A percentile compares a stretch with the other conserved stretches of the same genome.
Evolutionary conservation across 2,797 vertebrate species (phyloP).

Genomic region (Eleutherodactylus coqui): DNA sequence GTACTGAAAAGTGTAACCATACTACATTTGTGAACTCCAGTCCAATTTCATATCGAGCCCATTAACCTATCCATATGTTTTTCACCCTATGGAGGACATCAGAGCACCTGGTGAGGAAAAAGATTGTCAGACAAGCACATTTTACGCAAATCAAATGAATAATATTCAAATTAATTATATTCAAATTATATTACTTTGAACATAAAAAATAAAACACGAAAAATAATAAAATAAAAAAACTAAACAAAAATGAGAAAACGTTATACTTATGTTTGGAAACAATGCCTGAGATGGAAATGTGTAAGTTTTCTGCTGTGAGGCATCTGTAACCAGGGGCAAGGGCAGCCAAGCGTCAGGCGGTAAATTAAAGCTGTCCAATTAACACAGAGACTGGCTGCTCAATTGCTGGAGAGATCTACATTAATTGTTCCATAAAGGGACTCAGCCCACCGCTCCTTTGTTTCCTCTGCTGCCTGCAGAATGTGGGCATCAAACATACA

Average conservation of each 20-base stretch:
- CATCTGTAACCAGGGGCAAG: conserved; percentile 44
- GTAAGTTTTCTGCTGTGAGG: conserved; percentile 43
- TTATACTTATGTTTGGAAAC: neutral
- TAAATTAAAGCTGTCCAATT: conserved; percentile 38
- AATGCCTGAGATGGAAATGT: neutral
- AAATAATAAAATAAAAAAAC: neutral
- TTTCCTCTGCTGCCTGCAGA: neutral
- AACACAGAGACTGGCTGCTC: conserved; percentile 32
- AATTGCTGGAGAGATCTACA: conserved; percentile 24
- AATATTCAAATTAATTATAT: neutral
- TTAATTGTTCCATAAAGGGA: conserved; percentile 15
- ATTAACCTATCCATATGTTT: conserved; percentile 12
- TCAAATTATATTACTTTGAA: neutral
- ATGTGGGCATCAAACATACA: neutral
- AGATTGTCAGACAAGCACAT: neutral
- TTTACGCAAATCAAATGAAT: neutral
- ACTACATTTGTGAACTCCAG: no score
- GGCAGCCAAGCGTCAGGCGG: conserved; percentile 31
- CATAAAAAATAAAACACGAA: neutral
- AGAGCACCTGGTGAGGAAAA: neutral
- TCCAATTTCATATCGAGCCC: neutral
- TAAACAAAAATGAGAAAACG: neutral
- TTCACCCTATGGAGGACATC: neutral
- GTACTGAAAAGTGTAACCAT: neutral
- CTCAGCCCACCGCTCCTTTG: neutral